These are phyloP conservation scores for Plemyria rubiginata DNA, from an alignment of 2,888 invertebrate genomes.

Conservation along the genomic window DNA sequence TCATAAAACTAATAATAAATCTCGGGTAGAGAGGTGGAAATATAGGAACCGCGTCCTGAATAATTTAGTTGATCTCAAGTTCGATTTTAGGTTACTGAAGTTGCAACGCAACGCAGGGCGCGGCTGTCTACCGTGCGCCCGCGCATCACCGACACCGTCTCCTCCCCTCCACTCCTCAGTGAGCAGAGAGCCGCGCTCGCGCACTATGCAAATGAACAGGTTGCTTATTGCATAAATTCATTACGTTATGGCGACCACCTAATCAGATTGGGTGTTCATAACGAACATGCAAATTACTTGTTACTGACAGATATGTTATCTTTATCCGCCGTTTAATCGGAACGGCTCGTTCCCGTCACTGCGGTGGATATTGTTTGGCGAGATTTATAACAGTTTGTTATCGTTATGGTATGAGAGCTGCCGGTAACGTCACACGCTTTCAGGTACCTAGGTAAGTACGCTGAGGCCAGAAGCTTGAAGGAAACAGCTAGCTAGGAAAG, in stretches of 20 bases:
- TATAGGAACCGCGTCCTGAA: too few relatives aligned
- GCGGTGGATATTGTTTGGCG: neutral
- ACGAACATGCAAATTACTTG: slow-evolving; percentile 20
- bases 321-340: slow-evolving; percentile 12
- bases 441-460: too few relatives aligned
- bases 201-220: slow-evolving; percentile 16
- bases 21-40: too few relatives aligned
- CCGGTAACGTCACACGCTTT: neutral
- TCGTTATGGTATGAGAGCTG: neutral
- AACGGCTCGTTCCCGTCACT: neutral
- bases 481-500: too few relatives aligned
- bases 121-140: slow-evolving; percentile 12
- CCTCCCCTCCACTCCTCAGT: neutral
- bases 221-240: slow-evolving; percentile 22
- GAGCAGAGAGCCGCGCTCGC: neutral
- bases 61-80: too few relatives aligned
- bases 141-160: slow-evolving; percentile 15
- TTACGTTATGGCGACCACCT: slow-evolving; percentile 18
- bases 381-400: neutral
- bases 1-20: too few relatives aligned
- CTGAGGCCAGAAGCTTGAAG: too few relatives aligned
- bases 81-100: too few relatives aligned
- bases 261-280: slow-evolving; percentile 20
- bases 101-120: too few relatives aligned
- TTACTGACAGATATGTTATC: slow-evolving; percentile 2